These are phyloP conservation scores for Aleiodes alternator DNA, from an alignment of 2,888 invertebrate species.

Conservation along the genomic window DNA sequence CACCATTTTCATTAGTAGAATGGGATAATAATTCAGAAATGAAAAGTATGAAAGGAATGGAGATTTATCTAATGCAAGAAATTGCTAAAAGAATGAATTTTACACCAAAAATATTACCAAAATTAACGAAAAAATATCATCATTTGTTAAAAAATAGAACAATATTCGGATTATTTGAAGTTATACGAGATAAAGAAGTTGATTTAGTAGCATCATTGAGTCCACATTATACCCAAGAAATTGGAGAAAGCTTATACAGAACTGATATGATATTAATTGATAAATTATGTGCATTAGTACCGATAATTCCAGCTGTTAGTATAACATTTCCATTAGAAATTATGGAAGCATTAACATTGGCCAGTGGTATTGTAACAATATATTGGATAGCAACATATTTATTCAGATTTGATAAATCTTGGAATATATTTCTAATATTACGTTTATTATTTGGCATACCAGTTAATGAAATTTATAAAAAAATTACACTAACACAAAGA, in stretches of 20 bases:
- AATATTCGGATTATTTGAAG: not conserved
- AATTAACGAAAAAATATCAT: not conserved
- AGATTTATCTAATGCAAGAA: constrained; percentile 19
- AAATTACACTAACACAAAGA: constrained; percentile 40
- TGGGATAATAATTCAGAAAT: constrained; percentile 34
- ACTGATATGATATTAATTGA: constrained; percentile 39
- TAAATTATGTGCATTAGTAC: constrained; percentile 51
- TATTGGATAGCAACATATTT: constrained; percentile 26
- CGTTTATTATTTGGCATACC: constrained; percentile 49
- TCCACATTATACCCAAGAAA: constrained; percentile 33
- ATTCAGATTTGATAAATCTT: constrained; percentile 44
- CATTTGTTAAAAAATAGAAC: constrained; percentile 5
- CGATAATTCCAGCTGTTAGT: constrained; percentile 27
- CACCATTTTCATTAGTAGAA: constrained; percentile 37
- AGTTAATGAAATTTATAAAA: constrained; percentile 8
- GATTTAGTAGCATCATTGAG: constrained; percentile 46
- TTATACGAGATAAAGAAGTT: constrained; percentile 34
- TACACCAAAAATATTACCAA: constrained; percentile 39
- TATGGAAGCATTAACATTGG: constrained; percentile 26
- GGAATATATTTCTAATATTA: constrained; percentile 43
- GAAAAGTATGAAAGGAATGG: constrained; percentile 13
- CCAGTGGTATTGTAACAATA: constrained; percentile 31
- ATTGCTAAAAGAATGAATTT: constrained; percentile 53
- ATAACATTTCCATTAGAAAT: constrained; percentile 20
- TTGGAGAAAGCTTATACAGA: constrained; percentile 30